Evolutionary conservation across 2,113 vertebrate genomes (phyloP).

Genomic region (Plestiodon gilberti): DNA sequence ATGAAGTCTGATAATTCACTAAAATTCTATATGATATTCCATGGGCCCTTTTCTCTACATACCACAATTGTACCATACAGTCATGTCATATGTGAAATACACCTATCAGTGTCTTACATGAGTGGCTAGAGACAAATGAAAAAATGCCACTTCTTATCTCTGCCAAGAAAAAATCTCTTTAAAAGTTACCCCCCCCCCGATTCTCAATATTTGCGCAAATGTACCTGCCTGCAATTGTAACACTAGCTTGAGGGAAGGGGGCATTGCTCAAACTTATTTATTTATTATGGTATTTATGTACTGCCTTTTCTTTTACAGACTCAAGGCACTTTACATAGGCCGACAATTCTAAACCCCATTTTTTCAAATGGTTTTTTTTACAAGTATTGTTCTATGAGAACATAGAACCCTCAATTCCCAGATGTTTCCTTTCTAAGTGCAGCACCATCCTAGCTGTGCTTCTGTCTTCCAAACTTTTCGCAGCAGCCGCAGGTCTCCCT

Average conservation of each 20-base stretch:
- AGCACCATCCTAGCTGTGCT: too few relatives aligned
- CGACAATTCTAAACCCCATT: too few relatives aligned
- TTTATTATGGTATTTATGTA: too few relatives aligned
- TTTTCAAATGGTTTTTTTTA: too few relatives aligned
- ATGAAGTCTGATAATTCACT: neutral
- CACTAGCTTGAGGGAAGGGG: neutral
- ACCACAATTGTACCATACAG: neutral
- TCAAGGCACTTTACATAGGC: too few relatives aligned
- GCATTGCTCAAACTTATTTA: too few relatives aligned
- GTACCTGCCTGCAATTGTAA: neutral
- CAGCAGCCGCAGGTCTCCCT: too few relatives aligned
- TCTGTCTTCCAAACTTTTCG: too few relatives aligned
- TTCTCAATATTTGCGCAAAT: neutral
- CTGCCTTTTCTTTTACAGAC: too few relatives aligned
- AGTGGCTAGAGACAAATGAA: constrained; percentile 56
- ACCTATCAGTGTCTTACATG: constrained; percentile 23
- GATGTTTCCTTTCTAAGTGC: too few relatives aligned
- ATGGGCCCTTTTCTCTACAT: neutral
- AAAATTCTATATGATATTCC: neutral
- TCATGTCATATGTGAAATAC: neutral
- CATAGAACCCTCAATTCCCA: too few relatives aligned
- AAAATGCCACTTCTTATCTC: constrained; percentile 59
- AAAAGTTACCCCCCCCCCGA: neutral
- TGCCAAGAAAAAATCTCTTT: constrained; percentile 51
- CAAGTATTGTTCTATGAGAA: too few relatives aligned